These are phyloP conservation scores for Cheilosia scutellata DNA, from an alignment of 2,888 invertebrate species.

Conservation along the genomic window DNA sequence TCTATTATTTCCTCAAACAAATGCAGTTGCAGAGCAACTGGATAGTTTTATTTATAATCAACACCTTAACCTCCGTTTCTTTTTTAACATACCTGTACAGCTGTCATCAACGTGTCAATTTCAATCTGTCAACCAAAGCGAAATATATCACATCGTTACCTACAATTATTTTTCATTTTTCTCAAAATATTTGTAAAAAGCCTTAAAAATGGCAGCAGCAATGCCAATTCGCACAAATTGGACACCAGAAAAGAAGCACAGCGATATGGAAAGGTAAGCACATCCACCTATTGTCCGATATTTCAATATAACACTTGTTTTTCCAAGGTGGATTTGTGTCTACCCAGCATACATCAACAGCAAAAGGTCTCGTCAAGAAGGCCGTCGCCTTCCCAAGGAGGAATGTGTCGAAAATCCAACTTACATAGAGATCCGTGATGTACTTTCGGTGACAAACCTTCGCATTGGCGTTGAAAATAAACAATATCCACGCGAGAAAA, in stretches of 20 bases:
- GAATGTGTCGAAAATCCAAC: slow-evolving; percentile 98
- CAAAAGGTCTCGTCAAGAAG: slow-evolving; percentile 95
- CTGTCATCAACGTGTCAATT: slow-evolving; percentile 60
- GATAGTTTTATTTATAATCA: background rate
- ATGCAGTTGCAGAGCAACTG: background rate
- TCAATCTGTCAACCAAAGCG: slow-evolving; percentile 20
- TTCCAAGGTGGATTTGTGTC: slow-evolving; percentile 94
- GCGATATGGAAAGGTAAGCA: slow-evolving; percentile 89
- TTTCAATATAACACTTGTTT: slow-evolving; percentile 51
- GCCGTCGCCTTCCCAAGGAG: slow-evolving; percentile 92
- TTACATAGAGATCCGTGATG: slow-evolving; percentile 97
- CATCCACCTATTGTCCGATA: background rate
- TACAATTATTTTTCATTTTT: slow-evolving; percentile 44
- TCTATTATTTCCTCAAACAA: too few relatives aligned
- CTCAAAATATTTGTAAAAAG: slow-evolving; percentile 4
- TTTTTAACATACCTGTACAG: background rate
- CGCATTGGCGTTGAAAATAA: slow-evolving; percentile 96
- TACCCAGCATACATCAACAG: slow-evolving; percentile 98
- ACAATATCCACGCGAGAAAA: slow-evolving; percentile 94
- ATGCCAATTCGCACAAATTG: slow-evolving; percentile 86
- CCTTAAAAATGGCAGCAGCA: slow-evolving; percentile 84
- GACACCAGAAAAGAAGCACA: slow-evolving; percentile 91
- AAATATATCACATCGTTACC: slow-evolving; percentile 10
- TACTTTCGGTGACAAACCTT: slow-evolving; percentile 92
- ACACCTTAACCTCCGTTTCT: background rate